These are phyloP conservation scores for Sisyra nigra DNA, from an alignment of 2,888 invertebrate genomes.

Conservation along the genomic window DNA sequence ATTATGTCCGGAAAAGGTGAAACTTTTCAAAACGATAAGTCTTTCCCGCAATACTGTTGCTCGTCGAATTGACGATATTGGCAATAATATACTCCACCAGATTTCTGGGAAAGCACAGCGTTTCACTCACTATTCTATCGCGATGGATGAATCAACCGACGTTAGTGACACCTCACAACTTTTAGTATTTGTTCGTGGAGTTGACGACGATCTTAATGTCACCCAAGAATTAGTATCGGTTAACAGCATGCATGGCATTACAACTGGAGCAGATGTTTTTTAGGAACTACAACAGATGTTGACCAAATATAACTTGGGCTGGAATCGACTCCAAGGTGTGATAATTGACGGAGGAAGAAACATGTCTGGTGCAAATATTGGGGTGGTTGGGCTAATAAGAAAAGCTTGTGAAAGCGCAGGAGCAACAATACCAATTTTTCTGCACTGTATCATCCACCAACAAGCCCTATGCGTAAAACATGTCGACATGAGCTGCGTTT, in stretches of 20 bases:
- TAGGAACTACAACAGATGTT: not conserved
- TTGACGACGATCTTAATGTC: not conserved
- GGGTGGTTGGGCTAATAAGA: not conserved
- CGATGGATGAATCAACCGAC: not conserved
- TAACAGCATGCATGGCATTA: not conserved
- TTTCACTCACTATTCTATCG: not conserved
- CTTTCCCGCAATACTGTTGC: constrained; percentile 12
- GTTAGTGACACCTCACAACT: not conserved
- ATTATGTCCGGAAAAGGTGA: constrained; percentile 11
- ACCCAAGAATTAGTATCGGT: not conserved
- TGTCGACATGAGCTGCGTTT: constrained; percentile 13
- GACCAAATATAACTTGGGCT: not conserved
- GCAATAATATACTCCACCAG: not conserved
- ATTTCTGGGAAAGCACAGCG: not conserved
- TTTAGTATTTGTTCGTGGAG: constrained; percentile 1
- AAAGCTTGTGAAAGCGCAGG: too few species aligned
- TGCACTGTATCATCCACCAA: constrained; percentile 6
- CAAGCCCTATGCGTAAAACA: constrained; percentile 2
- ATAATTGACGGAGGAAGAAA: constrained; percentile 3
- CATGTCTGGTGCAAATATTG: constrained; percentile 3
- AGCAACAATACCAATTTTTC: too few species aligned
- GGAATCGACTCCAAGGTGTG: not conserved
- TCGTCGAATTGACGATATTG: not conserved
- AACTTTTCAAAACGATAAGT: constrained; percentile 10
- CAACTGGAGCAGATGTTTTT: not conserved